phyloP scores from a whole-genome alignment of 2,888 invertebrate genomes.

The Acrobeloides nanus region DNA sequence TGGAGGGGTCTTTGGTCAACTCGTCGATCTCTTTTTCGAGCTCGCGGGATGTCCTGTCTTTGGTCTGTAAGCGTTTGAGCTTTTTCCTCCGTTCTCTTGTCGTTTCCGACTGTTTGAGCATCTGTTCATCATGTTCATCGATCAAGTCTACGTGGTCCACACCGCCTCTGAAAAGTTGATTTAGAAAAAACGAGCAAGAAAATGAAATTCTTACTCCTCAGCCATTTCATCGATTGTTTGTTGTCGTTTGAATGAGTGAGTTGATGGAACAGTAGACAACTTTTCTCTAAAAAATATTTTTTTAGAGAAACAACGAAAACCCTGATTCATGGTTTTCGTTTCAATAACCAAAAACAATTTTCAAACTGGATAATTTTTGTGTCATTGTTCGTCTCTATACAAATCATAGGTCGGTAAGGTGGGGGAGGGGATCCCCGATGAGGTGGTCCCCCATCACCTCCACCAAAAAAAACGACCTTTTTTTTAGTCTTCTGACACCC shows the following conservation, averaged over 20 bases:
- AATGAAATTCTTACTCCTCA: constrained; percentile 22
- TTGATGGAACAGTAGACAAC: constrained; percentile 24
- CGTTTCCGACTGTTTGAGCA: constrained; percentile 11
- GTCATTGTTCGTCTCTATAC: no score
- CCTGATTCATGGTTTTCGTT: no score
- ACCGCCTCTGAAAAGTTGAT: no score
- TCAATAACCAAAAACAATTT: no score
- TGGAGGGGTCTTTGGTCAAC: constrained; percentile 30
- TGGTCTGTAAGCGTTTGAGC: constrained; percentile 8
- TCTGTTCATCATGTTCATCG: constrained; percentile 12
- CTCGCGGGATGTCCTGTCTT: constrained; percentile 17
- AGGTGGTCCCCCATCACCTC: no score
- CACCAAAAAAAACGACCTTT: no score
- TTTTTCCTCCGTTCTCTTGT: constrained; percentile 30
- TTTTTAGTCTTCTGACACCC: no score
- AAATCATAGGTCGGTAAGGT: no score
- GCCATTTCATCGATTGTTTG: constrained; percentile 36
- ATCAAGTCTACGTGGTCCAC: constrained; percentile 5
- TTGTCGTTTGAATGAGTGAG: constrained; percentile 34
- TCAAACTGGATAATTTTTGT: no score
- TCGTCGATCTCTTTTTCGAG: constrained; percentile 32
- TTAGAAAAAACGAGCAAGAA: neutral
- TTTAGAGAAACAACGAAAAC: neutral
- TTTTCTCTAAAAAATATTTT: constrained; percentile 18
- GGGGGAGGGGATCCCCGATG: no score